These are phyloP conservation scores for Tenebrio molitor DNA, from an alignment of 1,140 invertebrate species.

Conservation along the genomic window DNA sequence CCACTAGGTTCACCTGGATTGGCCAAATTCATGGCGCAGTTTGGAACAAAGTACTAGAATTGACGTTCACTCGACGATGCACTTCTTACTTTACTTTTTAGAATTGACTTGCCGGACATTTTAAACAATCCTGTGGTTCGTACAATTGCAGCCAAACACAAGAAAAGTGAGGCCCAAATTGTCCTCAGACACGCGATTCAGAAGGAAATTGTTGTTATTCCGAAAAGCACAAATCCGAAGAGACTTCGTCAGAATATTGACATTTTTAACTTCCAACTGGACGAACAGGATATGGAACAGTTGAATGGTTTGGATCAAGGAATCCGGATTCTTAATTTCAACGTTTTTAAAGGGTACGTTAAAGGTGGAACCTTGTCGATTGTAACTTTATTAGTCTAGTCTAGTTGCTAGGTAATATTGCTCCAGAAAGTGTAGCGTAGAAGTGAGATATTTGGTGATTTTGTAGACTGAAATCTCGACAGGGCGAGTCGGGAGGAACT, in stretches of 20 bases:
- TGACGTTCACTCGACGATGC: no score
- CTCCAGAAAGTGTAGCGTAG: no score
- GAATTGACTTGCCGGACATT: constrained; percentile 75
- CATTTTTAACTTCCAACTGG: constrained; percentile 75
- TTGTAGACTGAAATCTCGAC: no score
- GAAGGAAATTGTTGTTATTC: constrained; percentile 82
- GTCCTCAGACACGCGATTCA: constrained; percentile 83
- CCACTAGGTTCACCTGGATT: constrained; percentile 83
- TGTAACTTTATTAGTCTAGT: no score
- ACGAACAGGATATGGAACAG: constrained; percentile 69
- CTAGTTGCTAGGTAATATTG: no score
- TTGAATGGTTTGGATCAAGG: constrained; percentile 74
- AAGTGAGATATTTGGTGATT: no score
- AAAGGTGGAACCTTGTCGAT: no score
- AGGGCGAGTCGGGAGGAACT: no score
- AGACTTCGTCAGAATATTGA: constrained; percentile 78
- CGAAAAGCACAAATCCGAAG: constrained; percentile 83
- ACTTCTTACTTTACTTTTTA: no score
- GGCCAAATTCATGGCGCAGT: constrained; percentile 66
- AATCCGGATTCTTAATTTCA: constrained; percentile 78
- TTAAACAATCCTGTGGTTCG: constrained; percentile 77
- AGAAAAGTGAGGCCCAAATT: constrained; percentile 83
- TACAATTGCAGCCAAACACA: constrained; percentile 77
- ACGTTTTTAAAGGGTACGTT: constrained; percentile 69
- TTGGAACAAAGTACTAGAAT: constrained; percentile 64